Percentiles rank a stretch among this genome's conserved stretches.
Evolutionary conservation across 2,888 invertebrate genomes (phyloP).

Genomic region (Scrobipalpa costella): DNA sequence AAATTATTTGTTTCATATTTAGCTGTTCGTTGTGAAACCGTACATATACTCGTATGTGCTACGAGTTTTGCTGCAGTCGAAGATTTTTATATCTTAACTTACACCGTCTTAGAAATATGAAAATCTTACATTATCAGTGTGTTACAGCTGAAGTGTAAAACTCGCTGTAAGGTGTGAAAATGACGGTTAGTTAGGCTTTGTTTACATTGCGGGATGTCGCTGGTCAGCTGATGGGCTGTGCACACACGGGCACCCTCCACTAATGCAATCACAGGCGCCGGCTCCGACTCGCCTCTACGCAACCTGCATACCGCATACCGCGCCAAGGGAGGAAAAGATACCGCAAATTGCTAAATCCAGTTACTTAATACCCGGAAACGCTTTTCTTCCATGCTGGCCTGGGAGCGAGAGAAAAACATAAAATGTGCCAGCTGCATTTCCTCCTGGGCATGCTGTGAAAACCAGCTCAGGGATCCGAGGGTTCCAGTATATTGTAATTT

Average conservation of each 20-base stretch:
- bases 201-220: slow-evolving; percentile 53
- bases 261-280: slow-evolving; percentile 59
- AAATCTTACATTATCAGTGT: background rate
- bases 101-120: background rate
- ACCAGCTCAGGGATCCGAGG: no score
- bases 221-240: slow-evolving; percentile 68
- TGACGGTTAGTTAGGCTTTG: slow-evolving; percentile 70
- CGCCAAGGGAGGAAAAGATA: slow-evolving; percentile 13
- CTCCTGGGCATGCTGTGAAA: no score
- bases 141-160: background rate
- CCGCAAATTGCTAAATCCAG: slow-evolving; percentile 17
- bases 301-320: slow-evolving; percentile 43
- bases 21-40: background rate
- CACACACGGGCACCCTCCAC: slow-evolving; percentile 56
- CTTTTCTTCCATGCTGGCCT: no score
- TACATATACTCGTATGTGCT: background rate
- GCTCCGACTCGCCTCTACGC: slow-evolving; percentile 36
- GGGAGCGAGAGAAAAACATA: no score
- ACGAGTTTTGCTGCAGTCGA: background rate
- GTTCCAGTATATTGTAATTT: no score
- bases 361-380: slow-evolving; percentile 27
- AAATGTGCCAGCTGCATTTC: no score
- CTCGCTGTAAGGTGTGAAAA: slow-evolving; percentile 40
- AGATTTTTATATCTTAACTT: background rate
- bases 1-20: no score